These are phyloP conservation scores for Pteropus alecto DNA, from an alignment of 2,113 vertebrate species.

Conservation along the genomic window DNA sequence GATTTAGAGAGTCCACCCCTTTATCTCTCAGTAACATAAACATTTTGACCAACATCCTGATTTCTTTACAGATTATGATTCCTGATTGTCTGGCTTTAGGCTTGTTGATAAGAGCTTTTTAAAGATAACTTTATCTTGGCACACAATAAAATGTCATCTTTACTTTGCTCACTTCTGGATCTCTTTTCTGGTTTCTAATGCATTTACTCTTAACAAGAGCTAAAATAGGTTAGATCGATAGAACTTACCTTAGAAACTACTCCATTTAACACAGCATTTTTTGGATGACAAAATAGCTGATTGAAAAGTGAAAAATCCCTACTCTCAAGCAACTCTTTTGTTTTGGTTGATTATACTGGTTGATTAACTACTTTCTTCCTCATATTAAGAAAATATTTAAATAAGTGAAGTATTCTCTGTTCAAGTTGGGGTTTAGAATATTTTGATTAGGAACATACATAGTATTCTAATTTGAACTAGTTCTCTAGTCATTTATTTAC, in stretches of 20 bases:
- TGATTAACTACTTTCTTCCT: background rate
- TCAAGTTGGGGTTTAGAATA: background rate
- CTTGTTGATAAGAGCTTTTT: background rate
- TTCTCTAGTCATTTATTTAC: background rate
- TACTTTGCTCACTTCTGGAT: background rate
- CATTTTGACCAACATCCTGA: background rate
- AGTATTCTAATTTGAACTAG: background rate
- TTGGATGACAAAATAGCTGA: slow-evolving; percentile 12
- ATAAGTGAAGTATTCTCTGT: slow-evolving; percentile 11
- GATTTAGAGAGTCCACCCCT: background rate
- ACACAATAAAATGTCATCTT: background rate
- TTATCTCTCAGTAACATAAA: background rate
- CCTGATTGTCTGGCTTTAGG: background rate
- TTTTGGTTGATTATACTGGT: background rate
- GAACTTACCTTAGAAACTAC: background rate
- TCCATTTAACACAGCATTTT: background rate
- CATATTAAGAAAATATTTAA: background rate
- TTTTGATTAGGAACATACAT: background rate
- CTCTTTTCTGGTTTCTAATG: background rate
- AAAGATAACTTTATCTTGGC: background rate
- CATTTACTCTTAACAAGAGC: background rate
- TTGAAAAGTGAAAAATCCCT: background rate
- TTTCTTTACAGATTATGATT: background rate
- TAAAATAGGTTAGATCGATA: background rate
- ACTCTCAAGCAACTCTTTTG: background rate